Base-by-base conservation (phyloP, 2,888 invertebrate genomes). In the Terebella lapidaria region DNA sequence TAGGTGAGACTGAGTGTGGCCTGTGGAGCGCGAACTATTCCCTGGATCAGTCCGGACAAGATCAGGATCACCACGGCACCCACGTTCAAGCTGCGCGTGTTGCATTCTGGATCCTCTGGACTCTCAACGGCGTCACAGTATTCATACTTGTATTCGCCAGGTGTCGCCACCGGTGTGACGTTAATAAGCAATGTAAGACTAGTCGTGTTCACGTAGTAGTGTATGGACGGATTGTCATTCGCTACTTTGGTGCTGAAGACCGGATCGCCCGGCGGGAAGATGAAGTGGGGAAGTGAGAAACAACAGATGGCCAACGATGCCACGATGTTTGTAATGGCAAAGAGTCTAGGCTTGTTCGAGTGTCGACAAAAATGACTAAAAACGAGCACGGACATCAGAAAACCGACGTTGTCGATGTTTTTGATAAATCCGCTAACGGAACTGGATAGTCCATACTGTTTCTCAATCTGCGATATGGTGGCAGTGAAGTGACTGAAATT, bases 391-490 rank as follows among this genome's bases (percentile, higher is more conserved):
- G 67, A 64, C 2, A 58, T 22, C 56, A 74, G 60, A 62, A 68
- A 74, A 30, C 74, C 74, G n/a, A 74, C 67, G 60, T 75, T 74
- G 59, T 75, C 74, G 60, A 72, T 71, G 54, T 71, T 71, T 64
- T 74, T 67, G 5, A 75, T 60, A 24, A 74, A 61, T 0, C 75
- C 75, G 1, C 70, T 69, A 53, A 72, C 66, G 15, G 72, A 67
- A 61, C 72, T 73, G 62, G 71, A 72, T 45, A 75, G 67, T 5
- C 73, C 73, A 60, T 71, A 74, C 62, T 72, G 70, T 45, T 66
- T 70, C 62, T 75, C 75, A 24, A 75, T 65, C 51, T 74, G 73
- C 1, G 73, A 71, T 56, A 65, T 66, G 26, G 62, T 60, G 2
- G 66, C 59, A 2, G 64, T 57, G 60, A 59, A 66, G 47, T 66